Conservation (phyloP, 2,113 vertebrate species). For the Zootoca vivipara region DNA sequence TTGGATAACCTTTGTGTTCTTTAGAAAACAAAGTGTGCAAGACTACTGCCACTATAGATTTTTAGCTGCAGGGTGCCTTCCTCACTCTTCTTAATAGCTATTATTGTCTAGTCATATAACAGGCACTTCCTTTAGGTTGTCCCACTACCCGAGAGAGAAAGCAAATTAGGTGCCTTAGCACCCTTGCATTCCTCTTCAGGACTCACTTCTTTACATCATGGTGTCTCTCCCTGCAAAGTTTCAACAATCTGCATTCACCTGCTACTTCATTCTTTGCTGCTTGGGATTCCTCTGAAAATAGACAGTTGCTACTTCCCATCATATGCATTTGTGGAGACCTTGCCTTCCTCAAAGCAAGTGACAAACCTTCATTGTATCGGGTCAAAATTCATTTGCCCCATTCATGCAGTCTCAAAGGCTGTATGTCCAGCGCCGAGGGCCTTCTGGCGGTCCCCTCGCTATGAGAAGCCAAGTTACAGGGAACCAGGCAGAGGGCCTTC, state of each 20-base stretch:
- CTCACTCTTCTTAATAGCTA: no score
- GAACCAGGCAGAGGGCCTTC: no score
- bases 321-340: not conserved
- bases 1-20: not conserved
- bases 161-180: not conserved
- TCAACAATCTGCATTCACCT: not conserved
- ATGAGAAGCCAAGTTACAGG: no score
- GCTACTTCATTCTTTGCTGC: not conserved
- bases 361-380: not conserved
- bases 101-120: no score
- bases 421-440: no score
- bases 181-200: not conserved
- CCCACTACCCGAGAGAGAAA: not conserved
- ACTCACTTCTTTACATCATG: not conserved
- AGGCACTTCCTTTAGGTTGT: not conserved
- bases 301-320: not conserved
- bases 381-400: not conserved
- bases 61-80: not conserved
- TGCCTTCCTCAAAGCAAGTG: no score
- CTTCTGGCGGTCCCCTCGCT: no score
- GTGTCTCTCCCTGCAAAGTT: not conserved
- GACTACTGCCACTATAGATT: no score
- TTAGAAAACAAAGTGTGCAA: not conserved
- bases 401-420: not conserved
- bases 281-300: not conserved